These are phyloP conservation scores for Halcyon senegalensis DNA, from an alignment of 2,113 vertebrate genomes.

Conservation along the genomic window DNA sequence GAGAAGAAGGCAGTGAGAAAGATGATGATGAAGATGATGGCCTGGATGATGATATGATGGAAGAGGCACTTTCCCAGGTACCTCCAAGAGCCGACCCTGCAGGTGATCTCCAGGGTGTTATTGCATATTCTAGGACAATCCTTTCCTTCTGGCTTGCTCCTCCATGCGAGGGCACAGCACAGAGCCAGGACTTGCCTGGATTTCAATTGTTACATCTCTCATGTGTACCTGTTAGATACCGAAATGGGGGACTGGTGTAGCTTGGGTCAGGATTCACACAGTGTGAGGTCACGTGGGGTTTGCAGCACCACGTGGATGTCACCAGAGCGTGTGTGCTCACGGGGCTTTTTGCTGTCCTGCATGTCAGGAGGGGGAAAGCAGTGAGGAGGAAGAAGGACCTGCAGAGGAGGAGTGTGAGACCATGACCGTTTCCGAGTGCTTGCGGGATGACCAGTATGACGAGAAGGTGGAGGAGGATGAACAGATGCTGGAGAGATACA, in stretches of 20 bases:
- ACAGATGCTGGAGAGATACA: constrained; percentile 87
- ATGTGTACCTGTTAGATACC: fast-evolving
- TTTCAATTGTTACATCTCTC: not conserved
- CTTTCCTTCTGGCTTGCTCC: not conserved
- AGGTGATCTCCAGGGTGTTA: not conserved
- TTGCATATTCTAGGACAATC: not conserved
- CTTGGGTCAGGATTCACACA: not conserved
- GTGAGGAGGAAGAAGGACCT: constrained; percentile 60
- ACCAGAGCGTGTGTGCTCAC: not conserved
- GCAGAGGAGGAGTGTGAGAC: constrained; percentile 85
- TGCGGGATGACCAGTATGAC: constrained; percentile 85
- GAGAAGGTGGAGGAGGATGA: constrained; percentile 86
- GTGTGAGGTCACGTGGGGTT: fast-evolving
- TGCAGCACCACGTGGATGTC: not conserved
- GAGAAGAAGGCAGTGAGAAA: constrained; percentile 67
- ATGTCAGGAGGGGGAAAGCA: constrained; percentile 64
- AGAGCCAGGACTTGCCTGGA: not conserved
- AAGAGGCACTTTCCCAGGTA: constrained; percentile 84
- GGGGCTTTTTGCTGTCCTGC: not conserved
- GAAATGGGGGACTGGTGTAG: not conserved
- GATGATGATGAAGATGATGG: constrained; percentile 66
- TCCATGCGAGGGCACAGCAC: not conserved
- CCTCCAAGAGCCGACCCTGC: not conserved
- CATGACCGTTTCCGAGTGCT: constrained; percentile 75
- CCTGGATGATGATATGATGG: constrained; percentile 74